Base-by-base conservation (phyloP, 1,140 invertebrate species). In the Drosophila lini region DNA sequence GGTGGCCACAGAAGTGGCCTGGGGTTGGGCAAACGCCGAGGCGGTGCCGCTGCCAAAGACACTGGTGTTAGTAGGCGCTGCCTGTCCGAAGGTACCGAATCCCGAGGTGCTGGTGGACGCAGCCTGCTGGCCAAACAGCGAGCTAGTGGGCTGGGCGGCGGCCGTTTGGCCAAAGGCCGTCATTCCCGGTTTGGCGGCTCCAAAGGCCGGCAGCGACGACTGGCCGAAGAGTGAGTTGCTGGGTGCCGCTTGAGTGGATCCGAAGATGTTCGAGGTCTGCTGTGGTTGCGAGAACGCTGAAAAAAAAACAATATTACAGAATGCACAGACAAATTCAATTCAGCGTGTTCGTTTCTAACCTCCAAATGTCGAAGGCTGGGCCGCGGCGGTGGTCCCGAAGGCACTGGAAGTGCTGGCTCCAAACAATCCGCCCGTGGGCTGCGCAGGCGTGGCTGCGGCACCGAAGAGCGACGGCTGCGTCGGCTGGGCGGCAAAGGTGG, bases 71-170 rank as follows among this genome's bases (percentile, higher is more conserved):
- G 93, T 91, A 44, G 94, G 90, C 19, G 93, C 93, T 10, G 94
- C 91, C 77, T 95, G 95, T 0, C 95, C 96, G 91, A 97, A 97
- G 9, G 94, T 76, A 0, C 91, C 86, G 13, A 94, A 92, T 16
- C 81, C 68, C 45, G 94, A 53, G 82, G 92, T 44, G 92, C 93
- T 81, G 86, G 93, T 65, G 59, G 83, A 19, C 81, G 86, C 70
- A 90, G 93, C 60, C 91, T 92, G 11, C 80, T 94, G 94, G 1
- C 94, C 94, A 88, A 95, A 95, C 5, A 95, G 74, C n/a, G 93
- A 93, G 6, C 91, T 91, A 3, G 93, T 91, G 10, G 93, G 92
- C 34, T 93, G 91, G 4, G 93, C 79, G 13, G 90, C 80, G 0
- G 90, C 60, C 5, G 85, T 74, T 48, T 92, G 85, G 2, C 93